Evolutionary conservation across 2,888 invertebrate genomes (phyloP), one percentile per base, ranked within the genome.

Genomic region (Ganaspis brasiliensis): DNA sequence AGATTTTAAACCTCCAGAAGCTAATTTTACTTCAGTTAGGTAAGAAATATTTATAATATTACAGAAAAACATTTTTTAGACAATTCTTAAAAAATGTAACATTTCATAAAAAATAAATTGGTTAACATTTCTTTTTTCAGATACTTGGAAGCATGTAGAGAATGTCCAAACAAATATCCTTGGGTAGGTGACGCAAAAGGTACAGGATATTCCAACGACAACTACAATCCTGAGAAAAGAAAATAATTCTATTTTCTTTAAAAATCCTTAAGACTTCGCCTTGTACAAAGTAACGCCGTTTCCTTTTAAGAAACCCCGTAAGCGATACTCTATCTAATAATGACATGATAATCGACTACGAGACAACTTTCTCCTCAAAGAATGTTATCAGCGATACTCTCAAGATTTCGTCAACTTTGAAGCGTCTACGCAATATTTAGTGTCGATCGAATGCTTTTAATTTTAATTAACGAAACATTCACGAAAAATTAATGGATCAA

Each of bases 161-260:
- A 97, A 79, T 98, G 97, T 88, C 97, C 97, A 16, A 95, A 95
- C 81, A 94, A 94, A 85, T 95, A 96, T 92, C 98, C 98, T 2
- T 98, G 98, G 98, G 91, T 97, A 81, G 97, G 97, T 31, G 97
- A 97, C 91, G 95, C 97, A 1, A 96, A 95, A 84, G 97, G 97
- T 74, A 95, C 96, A 26, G 97, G 97, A 12, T 94, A 96, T 82
- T 93, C 95, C 37, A 95, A 94, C 84, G 97, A 97, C 89, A 96
- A 95, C 91, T 97, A 97, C 89, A 94, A 95, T 91, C 95, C 96
- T 70, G 96, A 96, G 82, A 79, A 88, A 87, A 77, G 87, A 90
- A 79, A 79, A 81, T 63, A 70, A 74, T 57, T 76, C 72, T 75
- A 59, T 67, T 77, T 75, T 72, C 71, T 77, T 55, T 70, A n/a